phyloP scores from a whole-genome alignment of 2,113 vertebrate species.

The Condylura cristata region DNA sequence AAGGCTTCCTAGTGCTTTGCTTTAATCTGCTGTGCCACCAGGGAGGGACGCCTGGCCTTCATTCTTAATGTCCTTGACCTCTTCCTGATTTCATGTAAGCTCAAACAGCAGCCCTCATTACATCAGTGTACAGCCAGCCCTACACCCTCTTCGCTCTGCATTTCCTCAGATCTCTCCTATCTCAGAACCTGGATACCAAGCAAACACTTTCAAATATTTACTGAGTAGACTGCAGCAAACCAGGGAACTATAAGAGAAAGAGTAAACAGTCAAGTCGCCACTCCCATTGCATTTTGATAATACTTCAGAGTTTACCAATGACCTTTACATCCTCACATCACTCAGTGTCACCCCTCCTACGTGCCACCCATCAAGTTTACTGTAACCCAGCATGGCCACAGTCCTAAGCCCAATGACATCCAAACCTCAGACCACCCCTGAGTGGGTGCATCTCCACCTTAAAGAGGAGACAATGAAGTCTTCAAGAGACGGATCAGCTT shows the following conservation, averaged over 20 bases:
- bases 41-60: too few relatives aligned
- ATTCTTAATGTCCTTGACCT: too few relatives aligned
- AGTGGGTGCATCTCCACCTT: not conserved
- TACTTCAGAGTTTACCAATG: conserved; percentile 9
- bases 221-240: conserved; percentile 10
- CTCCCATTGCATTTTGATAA: not conserved
- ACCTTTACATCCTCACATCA: conserved; percentile 27
- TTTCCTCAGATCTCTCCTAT: not conserved
- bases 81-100: too few relatives aligned
- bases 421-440: fast-evolving
- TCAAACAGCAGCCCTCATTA: not conserved
- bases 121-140: fast-evolving
- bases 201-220: conserved; percentile 73
- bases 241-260: not conserved
- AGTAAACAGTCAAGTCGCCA: not conserved
- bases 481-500: not conserved
- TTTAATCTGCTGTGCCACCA: too few relatives aligned
- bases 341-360: not conserved
- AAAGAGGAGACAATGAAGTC: not conserved
- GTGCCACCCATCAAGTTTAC: not conserved
- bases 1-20: too few relatives aligned
- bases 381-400: not conserved
- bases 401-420: fast-evolving
- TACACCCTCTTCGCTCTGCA: not conserved
- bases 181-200: conserved; percentile 3